Evolutionary conservation across 2,888 invertebrate species (phyloP).

Genomic region (Xestoiulus laeticollis): DNA sequence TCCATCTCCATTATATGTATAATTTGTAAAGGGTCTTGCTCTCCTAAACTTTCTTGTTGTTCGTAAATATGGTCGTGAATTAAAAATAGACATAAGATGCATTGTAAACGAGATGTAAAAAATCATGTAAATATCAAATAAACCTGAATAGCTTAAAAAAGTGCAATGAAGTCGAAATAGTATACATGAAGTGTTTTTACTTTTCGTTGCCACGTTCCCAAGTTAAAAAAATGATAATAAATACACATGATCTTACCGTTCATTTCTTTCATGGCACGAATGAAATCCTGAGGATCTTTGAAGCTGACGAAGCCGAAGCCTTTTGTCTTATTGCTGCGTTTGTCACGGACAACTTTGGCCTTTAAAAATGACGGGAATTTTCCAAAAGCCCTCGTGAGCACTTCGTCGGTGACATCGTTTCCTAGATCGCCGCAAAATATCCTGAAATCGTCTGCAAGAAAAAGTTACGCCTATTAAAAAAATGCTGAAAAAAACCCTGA

Average conservation of each 20-base stretch:
- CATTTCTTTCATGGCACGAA: conserved; percentile 99
- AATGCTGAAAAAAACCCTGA: conserved; percentile 46
- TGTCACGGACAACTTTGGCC: conserved; percentile 95
- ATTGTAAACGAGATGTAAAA: too few relatives aligned
- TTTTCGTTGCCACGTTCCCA: too few relatives aligned
- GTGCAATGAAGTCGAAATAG: too few relatives aligned
- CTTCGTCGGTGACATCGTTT: conserved; percentile 98
- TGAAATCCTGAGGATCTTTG: conserved; percentile 96
- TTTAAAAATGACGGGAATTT: conserved; percentile 92
- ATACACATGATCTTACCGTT: conserved; percentile 75
- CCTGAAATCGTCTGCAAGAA: conserved; percentile 84
- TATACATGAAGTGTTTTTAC: too few relatives aligned
- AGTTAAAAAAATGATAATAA: too few relatives aligned
- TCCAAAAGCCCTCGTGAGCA: conserved; percentile 93
- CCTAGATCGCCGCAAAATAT: conserved; percentile 99
- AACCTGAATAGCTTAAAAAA: too few relatives aligned
- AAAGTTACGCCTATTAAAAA: conserved; percentile 30
- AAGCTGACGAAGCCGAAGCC: conserved; percentile 99
- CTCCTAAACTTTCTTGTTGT: background rate
- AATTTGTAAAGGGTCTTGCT: too few relatives aligned
- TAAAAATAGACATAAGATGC: too few relatives aligned
- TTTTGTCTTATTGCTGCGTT: conserved; percentile 96
- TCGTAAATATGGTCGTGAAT: background rate
- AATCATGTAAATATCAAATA: too few relatives aligned
- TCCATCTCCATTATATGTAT: too few relatives aligned